phyloP scores from a whole-genome alignment of 2,113 vertebrate genomes.

The Oryzias celebensis region DNA sequence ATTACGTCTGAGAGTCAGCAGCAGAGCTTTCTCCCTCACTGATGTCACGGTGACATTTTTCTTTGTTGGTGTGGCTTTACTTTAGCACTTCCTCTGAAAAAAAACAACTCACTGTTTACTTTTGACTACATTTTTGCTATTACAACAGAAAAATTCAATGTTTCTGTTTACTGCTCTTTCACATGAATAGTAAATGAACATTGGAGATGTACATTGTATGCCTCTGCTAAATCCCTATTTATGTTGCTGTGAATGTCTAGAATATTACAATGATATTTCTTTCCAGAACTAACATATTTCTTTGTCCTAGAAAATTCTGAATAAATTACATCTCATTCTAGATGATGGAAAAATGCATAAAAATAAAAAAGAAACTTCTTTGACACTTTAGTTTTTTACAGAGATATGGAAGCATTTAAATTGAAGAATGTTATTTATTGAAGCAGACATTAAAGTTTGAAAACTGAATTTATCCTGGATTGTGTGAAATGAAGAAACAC shows the following conservation, averaged over 20 bases:
- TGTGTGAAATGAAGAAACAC: neutral
- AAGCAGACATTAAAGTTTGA: neutral
- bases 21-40: too few relatives aligned
- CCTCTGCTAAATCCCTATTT: too few relatives aligned
- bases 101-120: constrained; percentile 6
- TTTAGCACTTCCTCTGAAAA: too few relatives aligned
- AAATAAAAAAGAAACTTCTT: neutral
- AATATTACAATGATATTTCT: neutral
- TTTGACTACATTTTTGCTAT: constrained; percentile 19
- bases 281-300: neutral
- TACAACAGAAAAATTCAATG: constrained; percentile 36
- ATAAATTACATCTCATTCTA: neutral
- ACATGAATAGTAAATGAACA: too few relatives aligned
- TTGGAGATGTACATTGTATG: too few relatives aligned
- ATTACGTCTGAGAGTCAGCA: too few relatives aligned
- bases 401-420: neutral
- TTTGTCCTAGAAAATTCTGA: neutral
- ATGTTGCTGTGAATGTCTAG: too few relatives aligned
- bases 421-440: neutral
- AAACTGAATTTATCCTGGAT: neutral
- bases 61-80: too few relatives aligned
- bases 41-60: too few relatives aligned
- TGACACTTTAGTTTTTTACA: neutral
- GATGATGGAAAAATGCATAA: neutral
- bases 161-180: constrained; percentile 7